Base-by-base conservation (phyloP, 2,888 invertebrate genomes). In the Pimpla rufipes region DNA sequence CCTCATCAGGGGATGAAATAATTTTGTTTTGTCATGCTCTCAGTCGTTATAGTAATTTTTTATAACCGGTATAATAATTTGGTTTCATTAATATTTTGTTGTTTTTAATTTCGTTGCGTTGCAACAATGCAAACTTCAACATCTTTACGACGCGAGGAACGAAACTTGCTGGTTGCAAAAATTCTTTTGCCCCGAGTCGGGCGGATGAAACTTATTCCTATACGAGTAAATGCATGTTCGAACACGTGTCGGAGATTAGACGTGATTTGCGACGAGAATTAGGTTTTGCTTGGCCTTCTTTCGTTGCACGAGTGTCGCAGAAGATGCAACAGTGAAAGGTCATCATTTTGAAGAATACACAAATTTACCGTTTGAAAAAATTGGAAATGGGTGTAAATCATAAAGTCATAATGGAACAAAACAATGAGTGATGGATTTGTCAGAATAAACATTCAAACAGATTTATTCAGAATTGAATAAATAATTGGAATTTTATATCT, bases 191-290 rank as follows among this genome's bases (percentile, higher is more conserved):
- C 21, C 16, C n/a, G 21, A 21, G 21, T 66, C 23, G 21, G 21
- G 23, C 23, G 23, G 42, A 29, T 42, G 57, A 57, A 35, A 67
- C 37, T 74, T 77, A n/a, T n/a, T n/a, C n/a, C 47, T 16, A 47
- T 35, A 21, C n/a, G 35, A 47, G 68, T 68, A 68, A 77, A 77
- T 77, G 59, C 35, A 29, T 16, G 37, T 76, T 76, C n/a, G 57
- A 59, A 45, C 13, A 50, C 57, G 57, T 35, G 59, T 68, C 45
- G 68, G 77, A 77, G 68, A 68, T 77, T 77, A 77, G 59, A 68
- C 59, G 68, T 59, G 77, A 68, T 77, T 77, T 40, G 47, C 67
- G 13, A 47, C 37, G 57, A 21, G 37, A 68, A 77, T 68, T 77
- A 37, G 68, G 68, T 77, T 77, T 57, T 59, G 59, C 37, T 37